Base-by-base conservation (phyloP, 2,113 vertebrate genomes). In the Calidris pygmaea region DNA sequence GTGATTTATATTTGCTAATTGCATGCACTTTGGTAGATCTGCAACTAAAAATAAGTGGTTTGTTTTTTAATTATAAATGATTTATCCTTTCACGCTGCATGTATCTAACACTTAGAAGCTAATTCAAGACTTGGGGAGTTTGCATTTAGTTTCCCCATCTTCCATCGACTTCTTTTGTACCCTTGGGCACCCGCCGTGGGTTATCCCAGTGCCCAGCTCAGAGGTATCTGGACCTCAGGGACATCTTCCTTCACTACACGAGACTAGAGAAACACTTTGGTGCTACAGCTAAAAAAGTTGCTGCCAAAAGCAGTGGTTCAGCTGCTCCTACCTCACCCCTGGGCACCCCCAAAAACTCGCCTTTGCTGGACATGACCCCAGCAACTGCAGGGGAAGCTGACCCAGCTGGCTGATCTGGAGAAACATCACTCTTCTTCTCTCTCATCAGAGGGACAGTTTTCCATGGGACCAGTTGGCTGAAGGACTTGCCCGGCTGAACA, bases 1-100 rank as follows among this genome's bases (percentile, higher is more conserved):
- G 80, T 89, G 94, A 96, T 97, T 96, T 97, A 93, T 93, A 92
- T 93, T 95, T 95, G 95, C 94, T 97, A 96, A 97, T 97, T 97
- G 95, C 90, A 87, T 91, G 68, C 91, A 60, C 82, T 96, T 97
- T 93, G 92, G 93, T 95, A 94, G 95, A 95, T 97, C 68, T 95
- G 77, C 76, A 90, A 83, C 93, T 96, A 97, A 98, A 97, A 98
- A 98, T 92, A 95, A 94, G 74, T 6, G 34, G 94, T 92, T 94
- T 97, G 84, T n/a, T 92, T 96, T 97, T 95, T 93, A 92, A 92
- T 93, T 96, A 72, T 35, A 73, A 90, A 53, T 86, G 37, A 87
- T 92, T 90, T 93, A 55, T 95, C 92, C 80, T 93, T 84, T 95
- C 80, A 32, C 53, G 19, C 84, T 73, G 75, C 65, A 48, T 55